Evolutionary conservation across 1,140 invertebrate species (phyloP), one percentile per base, ranked within the genome.

Genomic region (Oscheius sp.): DNA sequence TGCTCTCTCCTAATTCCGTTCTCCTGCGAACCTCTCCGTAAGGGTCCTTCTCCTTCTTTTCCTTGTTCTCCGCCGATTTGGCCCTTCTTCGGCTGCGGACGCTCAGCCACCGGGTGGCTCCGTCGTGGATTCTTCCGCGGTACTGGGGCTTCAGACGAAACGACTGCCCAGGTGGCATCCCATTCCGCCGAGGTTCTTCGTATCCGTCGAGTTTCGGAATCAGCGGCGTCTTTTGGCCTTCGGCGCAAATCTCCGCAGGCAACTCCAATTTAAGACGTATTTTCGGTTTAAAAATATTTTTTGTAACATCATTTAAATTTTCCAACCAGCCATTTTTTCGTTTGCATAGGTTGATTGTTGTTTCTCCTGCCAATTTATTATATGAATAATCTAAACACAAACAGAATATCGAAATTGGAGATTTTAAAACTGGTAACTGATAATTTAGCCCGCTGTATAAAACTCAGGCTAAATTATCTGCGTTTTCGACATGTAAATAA

Each of bases 101-200:
- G 52, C 18, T 26, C 36, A 49, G 32, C 49, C 73, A 67, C 26
- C 70, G 42, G 2, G 31, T 49, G 32, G 55, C 59, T 2, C 20
- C 2, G 31, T 71, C 76, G 7, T 75, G 49, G n/a, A 79, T 55
- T 36, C 68, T 67, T 3, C 80, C 80, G 72, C 80, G 78, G 62
- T 82, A 82, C 59, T 76, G 77, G 49, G 80, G 74, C 49, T 82
- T 78, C 28, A 78, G 68, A 0, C 77, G 74, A 34, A 79, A 79
- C 18, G 63, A 77, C 35, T 79, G 78, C 26, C 78, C 74, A 31
- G 59, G 64, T 4, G 78, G 73, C 32, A 73, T 77, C 23, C 23
- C 59, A 46, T 23, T 26, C 32, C 36, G 79, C 42, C 15, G 79
- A 49, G 13, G n/a, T 13, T 55, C 31, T 20, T 68, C 49, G n/a